These are phyloP conservation scores for Ochropleura plecta DNA, from an alignment of 2,888 invertebrate species.

Conservation along the genomic window DNA sequence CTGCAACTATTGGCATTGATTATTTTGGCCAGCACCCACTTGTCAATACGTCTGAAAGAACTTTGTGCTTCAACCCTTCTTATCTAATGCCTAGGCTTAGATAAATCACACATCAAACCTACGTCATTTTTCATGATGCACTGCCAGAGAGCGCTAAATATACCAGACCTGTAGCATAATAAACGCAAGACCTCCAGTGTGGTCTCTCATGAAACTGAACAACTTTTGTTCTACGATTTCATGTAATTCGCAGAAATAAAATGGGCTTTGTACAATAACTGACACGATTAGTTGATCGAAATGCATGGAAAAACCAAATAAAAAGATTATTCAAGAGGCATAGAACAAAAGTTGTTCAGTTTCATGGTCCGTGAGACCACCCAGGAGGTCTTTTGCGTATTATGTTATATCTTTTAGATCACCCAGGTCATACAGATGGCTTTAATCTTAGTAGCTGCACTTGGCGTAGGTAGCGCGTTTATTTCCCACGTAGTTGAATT, in stretches of 20 bases:
- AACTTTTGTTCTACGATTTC: too few species aligned
- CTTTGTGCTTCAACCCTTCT: slow-evolving; percentile 26
- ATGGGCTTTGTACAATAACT: too few species aligned
- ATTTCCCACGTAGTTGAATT: slow-evolving; percentile 33
- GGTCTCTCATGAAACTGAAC: too few species aligned
- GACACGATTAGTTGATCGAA: too few species aligned
- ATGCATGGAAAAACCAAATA: too few species aligned
- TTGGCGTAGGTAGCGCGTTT: slow-evolving; percentile 18
- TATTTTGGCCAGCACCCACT: slow-evolving; percentile 60
- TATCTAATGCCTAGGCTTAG: slow-evolving; percentile 30
- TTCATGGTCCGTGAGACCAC: too few species aligned
- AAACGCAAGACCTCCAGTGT: too few species aligned
- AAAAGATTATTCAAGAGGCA: too few species aligned
- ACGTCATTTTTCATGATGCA: slow-evolving; percentile 18
- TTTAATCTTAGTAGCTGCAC: slow-evolving; percentile 17
- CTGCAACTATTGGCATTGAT: slow-evolving; percentile 64
- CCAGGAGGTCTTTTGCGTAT: too few species aligned
- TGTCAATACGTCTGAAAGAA: slow-evolving; percentile 55
- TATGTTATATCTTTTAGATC: slow-evolving; percentile 10
- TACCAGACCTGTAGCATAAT: too few species aligned
- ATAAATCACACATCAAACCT: slow-evolving; percentile 2
- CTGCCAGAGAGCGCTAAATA: not conserved
- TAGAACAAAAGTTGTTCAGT: too few species aligned
- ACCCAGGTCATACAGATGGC: slow-evolving; percentile 34
- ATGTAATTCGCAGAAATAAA: too few species aligned